Percentiles rank a stretch among this genome's conserved stretches.
Evolutionary conservation across 2,797 vertebrate species (phyloP).

Genomic region (Lophotriccus pileatus): DNA sequence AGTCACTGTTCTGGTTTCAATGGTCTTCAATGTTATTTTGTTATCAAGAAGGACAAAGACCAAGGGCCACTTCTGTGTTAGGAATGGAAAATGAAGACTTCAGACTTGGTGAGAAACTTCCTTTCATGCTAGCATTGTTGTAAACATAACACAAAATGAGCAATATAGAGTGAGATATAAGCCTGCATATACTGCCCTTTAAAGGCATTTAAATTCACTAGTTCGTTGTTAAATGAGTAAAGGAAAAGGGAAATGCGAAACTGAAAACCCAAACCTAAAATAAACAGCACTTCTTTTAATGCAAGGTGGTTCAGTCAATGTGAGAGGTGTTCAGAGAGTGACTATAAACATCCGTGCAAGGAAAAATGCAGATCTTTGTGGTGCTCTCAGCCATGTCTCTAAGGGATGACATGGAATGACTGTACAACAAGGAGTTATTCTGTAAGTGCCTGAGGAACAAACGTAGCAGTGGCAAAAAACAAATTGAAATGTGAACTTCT

Average conservation of each 20-base stretch:
- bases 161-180: not conserved
- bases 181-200: not conserved
- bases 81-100: not conserved
- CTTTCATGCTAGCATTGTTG: not conserved
- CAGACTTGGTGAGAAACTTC: not conserved
- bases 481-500: not conserved
- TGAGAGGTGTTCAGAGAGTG: not conserved
- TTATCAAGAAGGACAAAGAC: not conserved
- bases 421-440: not conserved
- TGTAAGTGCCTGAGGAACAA: slow-evolving; percentile 7
- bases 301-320: not conserved
- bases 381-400: not conserved
- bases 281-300: not conserved
- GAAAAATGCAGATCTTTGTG: not conserved
- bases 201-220: not conserved
- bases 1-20: not conserved
- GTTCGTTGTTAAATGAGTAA: not conserved
- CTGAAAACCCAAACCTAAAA: not conserved
- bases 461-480: not conserved
- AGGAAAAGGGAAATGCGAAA: not conserved
- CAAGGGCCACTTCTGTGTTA: not conserved
- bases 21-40: not conserved
- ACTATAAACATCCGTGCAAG: not conserved
- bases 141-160: not conserved
- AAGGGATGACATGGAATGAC: not conserved